These are phyloP conservation scores for Argentina silus DNA, from an alignment of 2,797 vertebrate species.

Conservation along the genomic window DNA sequence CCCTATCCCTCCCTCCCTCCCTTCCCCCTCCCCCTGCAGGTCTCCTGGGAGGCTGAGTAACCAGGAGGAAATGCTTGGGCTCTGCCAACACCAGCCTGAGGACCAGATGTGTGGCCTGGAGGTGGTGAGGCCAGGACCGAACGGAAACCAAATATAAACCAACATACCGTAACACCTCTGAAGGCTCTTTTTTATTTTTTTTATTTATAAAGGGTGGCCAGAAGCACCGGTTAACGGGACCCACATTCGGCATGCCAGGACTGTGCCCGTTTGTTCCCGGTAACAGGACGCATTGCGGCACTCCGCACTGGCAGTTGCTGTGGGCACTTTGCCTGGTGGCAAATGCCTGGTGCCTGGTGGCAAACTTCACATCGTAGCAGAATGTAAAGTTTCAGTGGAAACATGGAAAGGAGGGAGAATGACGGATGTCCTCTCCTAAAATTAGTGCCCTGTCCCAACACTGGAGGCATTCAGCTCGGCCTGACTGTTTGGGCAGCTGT, in stretches of 20 bases:
- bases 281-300: slow-evolving; percentile 46
- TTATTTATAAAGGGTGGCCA: neutral
- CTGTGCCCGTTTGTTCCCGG: slow-evolving; percentile 50
- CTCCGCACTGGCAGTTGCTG: slow-evolving; percentile 38
- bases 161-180: slow-evolving; percentile 63
- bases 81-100: slow-evolving; percentile 74
- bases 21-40: slow-evolving; percentile 42
- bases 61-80: slow-evolving; percentile 78
- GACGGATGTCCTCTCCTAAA: slow-evolving; percentile 70
- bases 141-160: slow-evolving; percentile 75
- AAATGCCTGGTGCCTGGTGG: slow-evolving; percentile 41
- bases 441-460: slow-evolving; percentile 67
- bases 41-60: slow-evolving; percentile 79
- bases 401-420: slow-evolving; percentile 65
- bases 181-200: slow-evolving; percentile 33
- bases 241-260: slow-evolving; percentile 33
- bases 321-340: slow-evolving; percentile 43
- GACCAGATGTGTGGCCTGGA: slow-evolving; percentile 80
- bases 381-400: slow-evolving; percentile 60
- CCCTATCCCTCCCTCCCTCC: slow-evolving; percentile 24
- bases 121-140: slow-evolving; percentile 73
- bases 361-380: slow-evolving; percentile 51
- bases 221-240: slow-evolving; percentile 59
- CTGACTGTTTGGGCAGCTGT: slow-evolving; percentile 77
- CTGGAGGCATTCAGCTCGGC: slow-evolving; percentile 70